Evolutionary conservation across 2,888 invertebrate species (phyloP), one percentile per base, ranked within the genome.

Genomic region (Trypoxylon attenuatum): DNA sequence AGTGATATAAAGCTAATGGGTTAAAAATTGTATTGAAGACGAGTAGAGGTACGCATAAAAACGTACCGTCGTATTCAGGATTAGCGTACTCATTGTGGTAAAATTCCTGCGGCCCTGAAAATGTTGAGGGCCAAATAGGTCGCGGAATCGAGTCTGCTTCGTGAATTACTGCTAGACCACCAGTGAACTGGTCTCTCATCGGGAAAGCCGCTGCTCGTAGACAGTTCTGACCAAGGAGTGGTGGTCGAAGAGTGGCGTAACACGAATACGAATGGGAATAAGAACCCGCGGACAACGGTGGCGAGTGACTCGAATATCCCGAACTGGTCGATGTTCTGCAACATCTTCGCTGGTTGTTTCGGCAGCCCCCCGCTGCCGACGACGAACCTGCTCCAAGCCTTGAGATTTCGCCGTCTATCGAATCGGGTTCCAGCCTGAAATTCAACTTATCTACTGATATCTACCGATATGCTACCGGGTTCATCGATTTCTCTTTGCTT

Each of bases 271-370:
- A 80, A 21, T 77, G 75, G 27, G 77, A 78, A n/a, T n/a, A n/a
- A n/a, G n/a, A n/a, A n/a, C n/a, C n/a, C 27, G 82, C 33, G 33
- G 33, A 82, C 33, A 82, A 63, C 21, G 82, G 82, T 5, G 82
- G 79, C 38, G 84, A 83, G 57, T 84, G 79, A 56, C 82, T 82
- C 67, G 81, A 82, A 49, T 83, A 84, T 61, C 84, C 83, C 39
- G 84, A 84, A 75, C 83, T 83, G 67, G 80, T 81, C 42, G 83
- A 84, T n/a, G 73, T 81, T 63, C 78, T 77, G 72, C 73, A 79
- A 69, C 80, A 84, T 77, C 79, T 78, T 73, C 71, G 79, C 33
- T 73, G 69, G 61, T 77, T 76, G 55, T 69, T 71, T 49, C 63
- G 59, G 6, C 64, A 43, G 2, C 57, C 41, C 19, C 62, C 60